phyloP scores from a whole-genome alignment of 2,113 vertebrate species.

The Syrrhaptes paradoxus region DNA sequence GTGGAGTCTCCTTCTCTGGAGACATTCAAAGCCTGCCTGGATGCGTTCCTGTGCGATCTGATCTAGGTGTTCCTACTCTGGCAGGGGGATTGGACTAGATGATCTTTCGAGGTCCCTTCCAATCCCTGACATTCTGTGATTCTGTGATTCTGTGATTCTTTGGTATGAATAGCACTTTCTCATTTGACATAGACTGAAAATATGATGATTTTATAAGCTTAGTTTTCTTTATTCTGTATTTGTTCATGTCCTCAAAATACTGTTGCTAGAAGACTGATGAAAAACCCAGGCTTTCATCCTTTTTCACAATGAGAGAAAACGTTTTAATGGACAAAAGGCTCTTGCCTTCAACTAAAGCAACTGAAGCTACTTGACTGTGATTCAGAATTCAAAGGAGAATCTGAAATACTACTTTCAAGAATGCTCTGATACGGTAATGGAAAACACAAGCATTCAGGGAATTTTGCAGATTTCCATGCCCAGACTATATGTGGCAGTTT shows the following conservation, averaged over 20 bases:
- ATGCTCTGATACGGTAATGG: accelerated
- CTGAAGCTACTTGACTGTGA: neutral
- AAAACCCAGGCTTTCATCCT: neutral
- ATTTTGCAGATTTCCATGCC: neutral
- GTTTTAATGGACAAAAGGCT: neutral
- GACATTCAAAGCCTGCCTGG: no score
- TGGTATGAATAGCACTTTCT: neutral
- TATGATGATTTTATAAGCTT: neutral
- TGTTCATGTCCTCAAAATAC: neutral
- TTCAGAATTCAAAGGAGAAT: neutral
- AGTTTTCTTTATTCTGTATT: neutral
- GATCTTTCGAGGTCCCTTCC: no score
- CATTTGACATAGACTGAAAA: neutral
- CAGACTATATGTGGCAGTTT: neutral
- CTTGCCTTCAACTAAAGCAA: neutral
- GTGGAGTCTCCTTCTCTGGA: no score
- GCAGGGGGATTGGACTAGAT: no score
- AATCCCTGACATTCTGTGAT: no score
- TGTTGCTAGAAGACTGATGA: neutral
- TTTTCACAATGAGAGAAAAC: neutral
- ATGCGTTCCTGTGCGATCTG: no score
- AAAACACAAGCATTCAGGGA: neutral
- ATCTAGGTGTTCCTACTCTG: no score
- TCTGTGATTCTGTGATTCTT: no score
- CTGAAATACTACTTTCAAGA: neutral